These are phyloP conservation scores for Rostratula benghalensis DNA, from an alignment of 2,113 vertebrate genomes.

Conservation along the genomic window DNA sequence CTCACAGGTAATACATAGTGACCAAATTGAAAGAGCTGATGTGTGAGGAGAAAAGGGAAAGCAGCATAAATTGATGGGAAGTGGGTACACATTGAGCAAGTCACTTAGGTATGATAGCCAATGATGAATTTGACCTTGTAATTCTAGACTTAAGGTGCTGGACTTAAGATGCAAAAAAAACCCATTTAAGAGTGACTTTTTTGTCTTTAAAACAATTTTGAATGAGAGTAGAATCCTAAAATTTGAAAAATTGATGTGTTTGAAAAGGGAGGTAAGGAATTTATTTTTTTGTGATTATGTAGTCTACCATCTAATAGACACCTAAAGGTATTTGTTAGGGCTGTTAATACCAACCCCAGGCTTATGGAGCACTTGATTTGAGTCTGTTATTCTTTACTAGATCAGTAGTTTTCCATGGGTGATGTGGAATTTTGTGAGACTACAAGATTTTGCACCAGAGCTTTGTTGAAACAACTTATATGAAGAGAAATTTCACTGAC, in stretches of 20 bases:
- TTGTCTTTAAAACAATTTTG: not conserved
- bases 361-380: not conserved
- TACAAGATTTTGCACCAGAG: not conserved
- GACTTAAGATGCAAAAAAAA: not conserved
- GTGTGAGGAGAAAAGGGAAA: too few species aligned
- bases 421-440: not conserved
- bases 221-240: not conserved
- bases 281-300: not conserved
- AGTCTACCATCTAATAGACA: not conserved
- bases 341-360: not conserved
- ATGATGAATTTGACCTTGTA: not conserved
- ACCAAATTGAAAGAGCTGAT: not conserved
- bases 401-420: not conserved
- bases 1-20: not conserved
- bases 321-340: not conserved
- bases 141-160: not conserved
- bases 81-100: not conserved
- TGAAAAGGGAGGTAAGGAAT: not conserved
- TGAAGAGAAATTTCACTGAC: not conserved
- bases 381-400: not conserved
- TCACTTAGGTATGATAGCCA: not conserved
- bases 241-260: not conserved
- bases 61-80: not conserved
- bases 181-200: not conserved
- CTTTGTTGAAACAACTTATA: not conserved